Conservation (phyloP, 2,888 invertebrate species). For the Aleiodes leptofemur region DNA sequence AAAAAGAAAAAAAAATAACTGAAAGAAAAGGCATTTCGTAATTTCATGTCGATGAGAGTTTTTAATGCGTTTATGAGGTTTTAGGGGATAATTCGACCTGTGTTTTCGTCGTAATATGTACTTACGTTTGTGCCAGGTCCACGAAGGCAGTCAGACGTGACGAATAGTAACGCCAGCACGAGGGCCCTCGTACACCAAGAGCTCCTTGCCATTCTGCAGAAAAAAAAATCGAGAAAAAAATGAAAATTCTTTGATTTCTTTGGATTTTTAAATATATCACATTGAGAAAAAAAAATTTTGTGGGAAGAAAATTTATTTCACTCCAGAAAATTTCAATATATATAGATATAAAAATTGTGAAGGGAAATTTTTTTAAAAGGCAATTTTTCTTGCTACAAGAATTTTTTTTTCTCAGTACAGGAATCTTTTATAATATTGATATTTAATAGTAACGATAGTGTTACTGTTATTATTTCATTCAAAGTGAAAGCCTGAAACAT, state of each 20-base stretch:
- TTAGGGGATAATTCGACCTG: background rate
- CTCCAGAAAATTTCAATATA: no score
- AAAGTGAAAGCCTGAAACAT: slow-evolving; percentile 20
- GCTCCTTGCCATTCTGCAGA: slow-evolving; percentile 65
- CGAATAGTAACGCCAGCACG: slow-evolving; percentile 62
- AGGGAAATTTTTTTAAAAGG: no score
- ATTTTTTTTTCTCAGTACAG: no score
- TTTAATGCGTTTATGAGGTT: slow-evolving; percentile 13
- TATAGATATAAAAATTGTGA: no score
- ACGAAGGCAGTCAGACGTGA: slow-evolving; percentile 62
- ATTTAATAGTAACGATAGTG: no score
- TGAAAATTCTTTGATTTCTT: background rate
- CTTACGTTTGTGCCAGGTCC: slow-evolving; percentile 63
- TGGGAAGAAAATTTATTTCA: no score
- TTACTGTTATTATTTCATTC: background rate
- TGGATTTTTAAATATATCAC: no score
- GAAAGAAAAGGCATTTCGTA: background rate
- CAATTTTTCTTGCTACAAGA: no score
- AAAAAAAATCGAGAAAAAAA: slow-evolving; percentile 37
- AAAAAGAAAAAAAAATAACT: slow-evolving; percentile 14
- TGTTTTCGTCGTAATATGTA: slow-evolving; percentile 22
- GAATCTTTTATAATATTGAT: no score
- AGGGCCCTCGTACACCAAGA: slow-evolving; percentile 59
- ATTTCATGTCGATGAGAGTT: slow-evolving; percentile 1
- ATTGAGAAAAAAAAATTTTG: no score